Evolutionary conservation across 2,888 invertebrate species (phyloP).

Genomic region (Leptopilina myrica): DNA sequence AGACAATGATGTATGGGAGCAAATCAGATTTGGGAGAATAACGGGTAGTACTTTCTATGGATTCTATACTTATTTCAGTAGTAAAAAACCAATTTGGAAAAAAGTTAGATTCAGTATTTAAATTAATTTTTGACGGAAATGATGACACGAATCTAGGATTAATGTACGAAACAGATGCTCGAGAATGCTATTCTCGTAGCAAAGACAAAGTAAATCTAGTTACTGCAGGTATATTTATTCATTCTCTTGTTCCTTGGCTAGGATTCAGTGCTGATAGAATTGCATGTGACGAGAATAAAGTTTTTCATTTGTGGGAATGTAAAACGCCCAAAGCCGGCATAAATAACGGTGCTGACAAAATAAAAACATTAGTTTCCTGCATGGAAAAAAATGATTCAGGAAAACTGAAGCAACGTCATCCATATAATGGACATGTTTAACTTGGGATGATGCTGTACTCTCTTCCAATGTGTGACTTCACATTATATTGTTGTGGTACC

Average conservation of each 20-base stretch:
- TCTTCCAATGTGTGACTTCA: background rate
- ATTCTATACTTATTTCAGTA: no score
- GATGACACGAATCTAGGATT: no score
- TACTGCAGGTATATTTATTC: background rate
- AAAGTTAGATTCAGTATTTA: no score
- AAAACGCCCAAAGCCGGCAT: background rate
- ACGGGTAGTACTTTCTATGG: no score
- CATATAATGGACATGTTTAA: background rate
- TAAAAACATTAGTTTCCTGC: slow-evolving; percentile 2
- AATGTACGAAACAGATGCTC: no score
- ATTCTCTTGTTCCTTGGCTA: background rate
- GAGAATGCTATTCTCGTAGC: no score
- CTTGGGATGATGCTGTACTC: background rate
- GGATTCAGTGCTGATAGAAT: background rate
- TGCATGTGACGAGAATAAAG: background rate
- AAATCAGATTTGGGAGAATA: no score
- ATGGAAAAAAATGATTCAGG: background rate
- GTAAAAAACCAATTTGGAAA: no score
- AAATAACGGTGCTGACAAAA: background rate
- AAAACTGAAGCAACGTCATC: slow-evolving; percentile 4
- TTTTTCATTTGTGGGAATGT: no score
- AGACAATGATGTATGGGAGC: no score
- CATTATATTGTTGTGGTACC: background rate
- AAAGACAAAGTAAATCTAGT: no score
- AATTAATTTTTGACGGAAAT: no score